phyloP scores from a whole-genome alignment of 2,797 vertebrate species.

The Choloepus didactylus region DNA sequence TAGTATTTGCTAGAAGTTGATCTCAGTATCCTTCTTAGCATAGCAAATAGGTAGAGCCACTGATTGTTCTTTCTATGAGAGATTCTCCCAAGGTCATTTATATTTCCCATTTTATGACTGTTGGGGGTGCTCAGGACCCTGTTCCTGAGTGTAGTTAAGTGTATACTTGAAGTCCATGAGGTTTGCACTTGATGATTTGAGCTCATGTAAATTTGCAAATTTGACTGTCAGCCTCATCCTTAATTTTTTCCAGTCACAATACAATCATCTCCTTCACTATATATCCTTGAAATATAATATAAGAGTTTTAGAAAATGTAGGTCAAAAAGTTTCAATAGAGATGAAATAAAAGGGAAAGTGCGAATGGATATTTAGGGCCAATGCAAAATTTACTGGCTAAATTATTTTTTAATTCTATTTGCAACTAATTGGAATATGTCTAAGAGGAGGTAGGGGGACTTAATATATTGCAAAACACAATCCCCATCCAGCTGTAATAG shows the following conservation, averaged over 20 bases:
- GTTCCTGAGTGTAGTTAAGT: neutral
- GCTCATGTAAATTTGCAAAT: neutral
- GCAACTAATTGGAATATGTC: constrained; percentile 3
- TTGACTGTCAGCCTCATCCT: neutral
- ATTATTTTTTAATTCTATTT: constrained; percentile 54
- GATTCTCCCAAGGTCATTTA: neutral
- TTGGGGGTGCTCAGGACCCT: neutral
- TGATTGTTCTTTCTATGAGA: neutral
- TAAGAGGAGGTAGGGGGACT: neutral
- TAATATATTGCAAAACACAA: neutral
- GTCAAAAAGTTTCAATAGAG: constrained; percentile 40
- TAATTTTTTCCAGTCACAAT: neutral
- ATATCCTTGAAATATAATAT: neutral
- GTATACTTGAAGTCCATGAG: neutral
- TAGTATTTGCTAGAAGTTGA: neutral
- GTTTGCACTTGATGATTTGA: neutral
- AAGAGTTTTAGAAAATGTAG: constrained; percentile 18
- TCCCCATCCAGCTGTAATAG: rapidly evolving
- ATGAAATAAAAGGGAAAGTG: neutral
- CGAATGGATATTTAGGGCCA: constrained; percentile 34
- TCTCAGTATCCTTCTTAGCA: neutral
- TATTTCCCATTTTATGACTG: neutral
- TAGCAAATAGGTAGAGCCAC: neutral
- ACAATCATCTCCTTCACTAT: neutral
- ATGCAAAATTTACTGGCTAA: constrained; percentile 28